Evolutionary conservation across 2,888 invertebrate genomes (phyloP).

Genomic region (Oscheius myriophilus): DNA sequence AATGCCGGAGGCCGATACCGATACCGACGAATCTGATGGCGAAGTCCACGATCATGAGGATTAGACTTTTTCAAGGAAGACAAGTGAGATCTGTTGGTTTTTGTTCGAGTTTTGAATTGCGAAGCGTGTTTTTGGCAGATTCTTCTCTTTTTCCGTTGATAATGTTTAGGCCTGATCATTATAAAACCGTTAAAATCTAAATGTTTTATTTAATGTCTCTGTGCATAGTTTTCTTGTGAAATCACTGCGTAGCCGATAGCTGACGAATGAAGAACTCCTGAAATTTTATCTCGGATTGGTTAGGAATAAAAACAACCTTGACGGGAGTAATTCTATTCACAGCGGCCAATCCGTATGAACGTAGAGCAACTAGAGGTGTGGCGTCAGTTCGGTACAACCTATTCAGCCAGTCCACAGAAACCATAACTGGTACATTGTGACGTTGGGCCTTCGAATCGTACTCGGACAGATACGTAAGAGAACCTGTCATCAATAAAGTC

Average conservation of each 20-base stretch:
- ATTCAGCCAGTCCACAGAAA: slow-evolving; percentile 86
- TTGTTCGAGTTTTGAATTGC: too few species aligned
- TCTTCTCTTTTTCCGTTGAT: too few species aligned
- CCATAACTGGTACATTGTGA: slow-evolving; percentile 87
- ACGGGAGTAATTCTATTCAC: slow-evolving; percentile 34
- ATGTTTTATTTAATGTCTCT: too few species aligned
- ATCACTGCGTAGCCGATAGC: slow-evolving; percentile 14
- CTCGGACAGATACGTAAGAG: slow-evolving; percentile 79
- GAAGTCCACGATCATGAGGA: too few species aligned
- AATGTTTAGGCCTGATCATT: too few species aligned
- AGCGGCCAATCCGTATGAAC: slow-evolving; percentile 65
- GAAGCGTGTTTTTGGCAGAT: too few species aligned
- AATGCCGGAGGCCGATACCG: too few species aligned
- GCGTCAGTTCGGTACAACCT: slow-evolving; percentile 76
- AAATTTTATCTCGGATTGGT: not conserved
- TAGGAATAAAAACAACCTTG: not conserved
- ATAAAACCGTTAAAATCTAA: too few species aligned
- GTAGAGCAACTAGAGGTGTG: slow-evolving; percentile 60
- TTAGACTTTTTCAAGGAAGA: too few species aligned
- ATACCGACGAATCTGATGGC: too few species aligned
- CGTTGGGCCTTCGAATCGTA: slow-evolving; percentile 87
- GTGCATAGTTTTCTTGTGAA: not conserved
- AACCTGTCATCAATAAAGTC: slow-evolving; percentile 75
- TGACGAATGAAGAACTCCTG: slow-evolving; percentile 17
- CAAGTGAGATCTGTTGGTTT: too few species aligned